These are phyloP conservation scores for Blomia tropicalis DNA, from an alignment of 2,888 invertebrate genomes.

Conservation along the genomic window DNA sequence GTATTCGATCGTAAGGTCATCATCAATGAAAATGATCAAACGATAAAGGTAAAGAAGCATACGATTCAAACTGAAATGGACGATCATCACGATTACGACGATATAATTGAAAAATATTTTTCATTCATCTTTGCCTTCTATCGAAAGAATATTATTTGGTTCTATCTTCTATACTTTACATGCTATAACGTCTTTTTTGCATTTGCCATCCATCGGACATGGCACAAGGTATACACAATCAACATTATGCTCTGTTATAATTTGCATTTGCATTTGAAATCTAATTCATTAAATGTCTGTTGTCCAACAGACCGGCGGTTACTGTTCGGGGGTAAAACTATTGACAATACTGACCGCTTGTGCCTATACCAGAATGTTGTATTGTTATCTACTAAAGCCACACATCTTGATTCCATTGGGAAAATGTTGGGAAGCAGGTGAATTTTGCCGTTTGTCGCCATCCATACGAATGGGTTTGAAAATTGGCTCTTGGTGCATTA, in stretches of 20 bases:
- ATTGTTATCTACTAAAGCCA: slow-evolving; percentile 16
- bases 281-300: too few species aligned
- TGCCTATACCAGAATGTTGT: slow-evolving; percentile 37
- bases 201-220: slow-evolving; percentile 22
- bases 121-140: background rate
- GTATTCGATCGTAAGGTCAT: too few species aligned
- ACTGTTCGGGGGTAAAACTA: slow-evolving; percentile 56
- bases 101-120: background rate
- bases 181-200: slow-evolving; percentile 23
- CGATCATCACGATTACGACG: background rate
- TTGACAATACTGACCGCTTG: slow-evolving; percentile 48
- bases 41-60: too few species aligned
- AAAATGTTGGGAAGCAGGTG: background rate
- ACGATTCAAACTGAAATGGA: too few species aligned
- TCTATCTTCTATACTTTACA: slow-evolving; percentile 4
- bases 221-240: slow-evolving; percentile 1
- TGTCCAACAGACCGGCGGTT: slow-evolving; percentile 28
- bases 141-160: too few species aligned
- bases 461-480: background rate
- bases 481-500: background rate
- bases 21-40: background rate
- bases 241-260: background rate
- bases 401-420: slow-evolving; percentile 11
- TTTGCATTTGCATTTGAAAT: too few species aligned
- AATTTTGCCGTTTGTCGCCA: background rate